Percentiles rank a stretch among this genome's conserved stretches.
phyloP scores from a whole-genome alignment of 2,113 vertebrate species.

The Oxygymnocypris stewartii region DNA sequence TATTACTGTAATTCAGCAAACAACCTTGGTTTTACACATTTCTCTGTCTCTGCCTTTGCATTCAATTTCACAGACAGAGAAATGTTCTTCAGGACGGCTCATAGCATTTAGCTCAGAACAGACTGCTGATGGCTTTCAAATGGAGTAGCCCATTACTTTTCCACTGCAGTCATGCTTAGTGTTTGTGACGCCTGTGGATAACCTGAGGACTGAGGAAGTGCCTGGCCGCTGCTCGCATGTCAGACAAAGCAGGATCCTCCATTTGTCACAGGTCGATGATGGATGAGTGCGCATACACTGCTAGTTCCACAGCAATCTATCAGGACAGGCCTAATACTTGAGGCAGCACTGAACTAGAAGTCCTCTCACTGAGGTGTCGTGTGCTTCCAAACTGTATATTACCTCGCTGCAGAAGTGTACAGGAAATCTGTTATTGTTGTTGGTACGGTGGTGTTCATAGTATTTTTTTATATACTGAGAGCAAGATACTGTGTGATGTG shows the following conservation, averaged over 20 bases:
- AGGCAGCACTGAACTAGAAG: neutral
- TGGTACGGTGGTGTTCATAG: neutral
- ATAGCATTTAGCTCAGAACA: constrained; percentile 9
- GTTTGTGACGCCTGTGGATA: constrained; percentile 31
- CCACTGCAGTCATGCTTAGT: constrained; percentile 7
- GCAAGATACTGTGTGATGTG: constrained; percentile 9
- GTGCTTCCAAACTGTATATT: neutral
- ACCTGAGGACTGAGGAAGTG: constrained; percentile 1
- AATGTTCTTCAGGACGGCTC: neutral
- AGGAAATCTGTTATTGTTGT: constrained; percentile 11
- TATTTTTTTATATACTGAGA: neutral
- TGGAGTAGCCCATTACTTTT: constrained; percentile 26
- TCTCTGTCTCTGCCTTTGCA: neutral
- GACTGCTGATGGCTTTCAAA: constrained; percentile 26
- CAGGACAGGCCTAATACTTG: constrained; percentile 17
- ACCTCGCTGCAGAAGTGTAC: neutral
- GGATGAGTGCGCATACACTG: constrained; percentile 34
- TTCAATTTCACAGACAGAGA: neutral
- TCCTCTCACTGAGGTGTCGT: neutral
- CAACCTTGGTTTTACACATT: neutral
- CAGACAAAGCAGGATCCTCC: constrained; percentile 19
- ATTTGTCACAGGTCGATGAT: constrained; percentile 48
- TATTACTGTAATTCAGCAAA: neutral
- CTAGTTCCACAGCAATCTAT: constrained; percentile 21
- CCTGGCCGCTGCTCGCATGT: constrained; percentile 37